Evolutionary conservation across 2,113 vertebrate genomes (phyloP), one percentile per base, ranked within the genome.

Genomic region (Centropus unirufus): DNA sequence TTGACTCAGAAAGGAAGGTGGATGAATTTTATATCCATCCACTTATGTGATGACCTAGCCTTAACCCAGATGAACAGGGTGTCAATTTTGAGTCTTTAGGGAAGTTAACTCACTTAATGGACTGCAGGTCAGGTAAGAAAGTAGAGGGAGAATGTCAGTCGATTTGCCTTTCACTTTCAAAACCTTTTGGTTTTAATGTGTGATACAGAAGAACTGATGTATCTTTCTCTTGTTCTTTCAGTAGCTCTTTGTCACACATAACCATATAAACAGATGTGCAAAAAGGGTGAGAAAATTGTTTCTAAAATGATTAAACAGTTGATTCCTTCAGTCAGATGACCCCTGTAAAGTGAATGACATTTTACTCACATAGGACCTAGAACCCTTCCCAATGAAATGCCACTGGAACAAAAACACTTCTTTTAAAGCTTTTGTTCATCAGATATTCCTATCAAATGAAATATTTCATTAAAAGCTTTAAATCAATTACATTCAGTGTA

Each of bases 181-280:
- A 75, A 77, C 9, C 1, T 22, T 9, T 32, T 32, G 8, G 5
- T 6, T 83, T 61, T 74, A 11, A 27, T 57, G 16, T 40, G 14
- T 8, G 8, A 22, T 20, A 73, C 2, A 20, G n/a, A 83, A 59
- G 20, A 72, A 26, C 2, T 12, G 5, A 44, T n/a, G 11, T 1
- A 17, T 5, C 6, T 36, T n/a, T 70, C 10, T 59, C 17, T 77
- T 1, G 0, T 4, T 76, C 23, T 86, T 39, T 39, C n/a, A 55
- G 40, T 34, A 46, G 30, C 11, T 44, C 52, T 69, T 29, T 47
- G 12, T 39, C 14, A 19, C 9, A 39, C 3, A 22, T 39, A 61
- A n/a, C 49, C 4, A 19, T 7, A 34, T 36, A 61, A 55, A 61
- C 14, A 61, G 16, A 19, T 5, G 3, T 44, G 58, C 3, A 49